Base-by-base conservation (phyloP, 2,888 invertebrate genomes). In the Pristionchus exspectatus region DNA sequence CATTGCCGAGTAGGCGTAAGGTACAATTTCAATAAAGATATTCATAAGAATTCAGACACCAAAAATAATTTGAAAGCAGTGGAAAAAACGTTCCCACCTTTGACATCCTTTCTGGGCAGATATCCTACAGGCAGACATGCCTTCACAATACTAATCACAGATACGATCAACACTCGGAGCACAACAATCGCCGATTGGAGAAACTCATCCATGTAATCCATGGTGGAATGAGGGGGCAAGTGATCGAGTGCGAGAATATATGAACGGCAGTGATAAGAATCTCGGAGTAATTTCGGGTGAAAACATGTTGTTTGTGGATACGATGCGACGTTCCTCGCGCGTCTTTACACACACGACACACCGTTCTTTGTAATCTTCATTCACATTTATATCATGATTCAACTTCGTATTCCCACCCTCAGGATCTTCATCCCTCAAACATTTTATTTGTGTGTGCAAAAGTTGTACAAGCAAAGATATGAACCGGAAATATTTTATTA, bases 81-180 rank as follows among this genome's bases (percentile, higher is more conserved):
- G n/a, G n/a, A n/a, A n/a, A n/a, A n/a, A n/a, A n/a, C n/a, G n/a
- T n/a, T n/a, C n/a, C n/a, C n/a, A 12, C 97, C 97, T 86, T 96
- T 96, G 90, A 97, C 96, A 95, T 97, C 96, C 95, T 97, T 97
- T 91, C 96, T 94, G 1, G 96, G 96, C 56, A 94, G 86, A 12
- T 92, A 84, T 44, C 93, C 92, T 27, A 88, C 91, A 16, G 94
- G 94, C 50, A 94, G 90, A 12, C 93, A 38, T 30, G 93, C 92
- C 63, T 92, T 92, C 77, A 93, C 38, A 4, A 88, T 81, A n/a
- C 44, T 33, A n/a, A 72, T 44, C 77, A 77, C 9, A 30, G 50
- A 38, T 7, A 77, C 50, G 38, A 77, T 30, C 9, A 44, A n/a
- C 21, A 63, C 63, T 63, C 63, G 63, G 24, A 63, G n/a, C 24